phyloP scores from a whole-genome alignment of 1,140 invertebrate species.

The Penaeus chinensis region DNA sequence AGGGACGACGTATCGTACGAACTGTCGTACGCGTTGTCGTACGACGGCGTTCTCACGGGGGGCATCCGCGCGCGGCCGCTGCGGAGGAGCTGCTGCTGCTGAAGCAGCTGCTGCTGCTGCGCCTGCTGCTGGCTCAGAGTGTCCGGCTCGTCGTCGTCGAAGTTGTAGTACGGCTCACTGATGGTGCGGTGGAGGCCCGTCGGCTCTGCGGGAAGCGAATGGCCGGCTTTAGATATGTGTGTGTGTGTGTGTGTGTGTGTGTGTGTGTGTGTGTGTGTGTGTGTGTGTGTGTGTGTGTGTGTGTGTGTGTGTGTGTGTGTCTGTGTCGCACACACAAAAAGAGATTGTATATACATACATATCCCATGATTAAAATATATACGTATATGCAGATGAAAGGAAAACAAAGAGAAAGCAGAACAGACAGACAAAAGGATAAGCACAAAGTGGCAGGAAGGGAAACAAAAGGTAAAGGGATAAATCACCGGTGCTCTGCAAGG shows the following conservation, averaged over 20 bases:
- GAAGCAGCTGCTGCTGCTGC: slow-evolving; percentile 44
- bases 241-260: background rate
- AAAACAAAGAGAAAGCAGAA: background rate
- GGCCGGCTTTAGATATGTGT: background rate
- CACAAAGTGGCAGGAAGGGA: background rate
- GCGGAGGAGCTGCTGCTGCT: slow-evolving; percentile 41
- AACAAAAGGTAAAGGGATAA: background rate
- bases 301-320: background rate
- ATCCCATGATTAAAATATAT: too few species aligned
- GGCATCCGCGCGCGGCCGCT: slow-evolving; percentile 63
- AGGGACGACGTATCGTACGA: slow-evolving; percentile 25
- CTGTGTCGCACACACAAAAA: background rate
- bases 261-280: background rate
- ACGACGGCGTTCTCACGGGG: slow-evolving; percentile 59
- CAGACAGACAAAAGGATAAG: background rate
- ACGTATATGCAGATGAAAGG: background rate
- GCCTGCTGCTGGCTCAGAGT: slow-evolving; percentile 34
- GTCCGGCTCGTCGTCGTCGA: slow-evolving; percentile 47
- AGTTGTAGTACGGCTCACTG: slow-evolving; percentile 62
- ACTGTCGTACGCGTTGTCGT: slow-evolving; percentile 46
- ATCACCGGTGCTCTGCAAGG: too few species aligned
- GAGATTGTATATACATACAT: too few species aligned
- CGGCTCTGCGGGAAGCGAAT: slow-evolving; percentile 34
- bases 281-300: background rate
- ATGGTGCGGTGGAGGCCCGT: slow-evolving; percentile 60